Base-by-base conservation (phyloP, 2,797 vertebrate genomes). In the Gambelia wislizenii region DNA sequence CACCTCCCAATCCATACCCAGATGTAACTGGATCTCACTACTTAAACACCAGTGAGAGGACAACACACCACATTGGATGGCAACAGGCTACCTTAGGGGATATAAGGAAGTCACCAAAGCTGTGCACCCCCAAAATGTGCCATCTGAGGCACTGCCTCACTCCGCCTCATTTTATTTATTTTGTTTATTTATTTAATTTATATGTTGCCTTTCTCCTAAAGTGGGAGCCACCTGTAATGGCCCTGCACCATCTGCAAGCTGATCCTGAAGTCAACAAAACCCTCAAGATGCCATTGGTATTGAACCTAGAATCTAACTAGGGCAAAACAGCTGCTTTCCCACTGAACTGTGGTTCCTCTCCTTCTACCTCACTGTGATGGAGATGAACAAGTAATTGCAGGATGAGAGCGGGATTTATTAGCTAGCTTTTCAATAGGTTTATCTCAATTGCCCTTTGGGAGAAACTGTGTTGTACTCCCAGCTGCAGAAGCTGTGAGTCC, bases 391-490 rank as follows among this genome's bases (percentile, higher is more conserved):
- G 76, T 44, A 12, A 42, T 59, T 70, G 42, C 64, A 52, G n/a
- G 44, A 81, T 61, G 16, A 39, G 27, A 27, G 36, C 27, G 42
- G 25, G 27, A 91, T 13, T 14, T 69, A 83, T 42, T 74, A 89
- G 87, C 87, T 1, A 76, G 89, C 1, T 75, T 0, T 14, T 67
- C 75, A 82, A 39, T 44, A n/a, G 33, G 81, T 44, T 89, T 92
- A 84, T 90, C 76, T 85, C 44, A 80, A 49, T 84, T 47, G 13
- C 33, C 36, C 25, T 12, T 33, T 49, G 22, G 52, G n/a, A 7
- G 42, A 85, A 8, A 33, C 22, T 20, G 25, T 44, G 30, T 76
- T 42, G 1, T 54, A n/a, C 33, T n/a, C 22, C 49, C 42, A 39
- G 12, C 25, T 67, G 30, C 42, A 85, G 22, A 72, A 33, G n/a